A percentile compares a stretch with the other conserved stretches of the same genome.
These are phyloP conservation scores for Lordiphosa mommai DNA, from an alignment of 1,140 invertebrate genomes.

Conservation along the genomic window DNA sequence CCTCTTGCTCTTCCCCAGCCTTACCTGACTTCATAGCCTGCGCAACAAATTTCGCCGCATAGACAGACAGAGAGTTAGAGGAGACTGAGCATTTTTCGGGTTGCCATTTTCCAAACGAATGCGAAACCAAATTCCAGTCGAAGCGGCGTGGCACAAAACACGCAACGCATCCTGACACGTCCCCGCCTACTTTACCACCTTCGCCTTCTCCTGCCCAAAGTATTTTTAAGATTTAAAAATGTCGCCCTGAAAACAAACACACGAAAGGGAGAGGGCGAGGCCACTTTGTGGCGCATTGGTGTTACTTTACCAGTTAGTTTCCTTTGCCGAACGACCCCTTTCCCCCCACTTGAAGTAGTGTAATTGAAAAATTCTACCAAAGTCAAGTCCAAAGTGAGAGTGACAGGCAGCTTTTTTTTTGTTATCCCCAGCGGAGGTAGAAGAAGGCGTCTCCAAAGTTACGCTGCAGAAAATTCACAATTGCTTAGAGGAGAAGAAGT, in stretches of 20 bases:
- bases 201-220: slow-evolving; percentile 22
- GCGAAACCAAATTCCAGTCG: slow-evolving; percentile 67
- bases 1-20: not conserved
- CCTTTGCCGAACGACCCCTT: slow-evolving; percentile 1
- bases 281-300: slow-evolving; percentile 56
- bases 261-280: slow-evolving; percentile 17
- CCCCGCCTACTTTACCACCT: not conserved
- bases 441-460: slow-evolving; percentile 62
- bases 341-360: slow-evolving; percentile 45
- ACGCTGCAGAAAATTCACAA: slow-evolving; percentile 69
- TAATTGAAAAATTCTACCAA: slow-evolving; percentile 77
- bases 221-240: slow-evolving; percentile 64
- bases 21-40: slow-evolving; percentile 66
- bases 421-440: slow-evolving; percentile 2
- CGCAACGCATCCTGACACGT: slow-evolving; percentile 57
- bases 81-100: slow-evolving; percentile 1
- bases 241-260: slow-evolving; percentile 30
- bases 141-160: slow-evolving; percentile 54
- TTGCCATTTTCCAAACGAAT: slow-evolving; percentile 67
- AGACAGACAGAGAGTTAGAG: slow-evolving; percentile 21
- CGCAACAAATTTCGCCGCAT: slow-evolving; percentile 55
- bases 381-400: slow-evolving; percentile 77
- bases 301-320: slow-evolving; percentile 37
- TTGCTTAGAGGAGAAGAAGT: slow-evolving; percentile 30
- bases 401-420: slow-evolving; percentile 40